These are phyloP conservation scores for Chrysemys picta DNA, from an alignment of 2,113 vertebrate genomes.

Conservation along the genomic window DNA sequence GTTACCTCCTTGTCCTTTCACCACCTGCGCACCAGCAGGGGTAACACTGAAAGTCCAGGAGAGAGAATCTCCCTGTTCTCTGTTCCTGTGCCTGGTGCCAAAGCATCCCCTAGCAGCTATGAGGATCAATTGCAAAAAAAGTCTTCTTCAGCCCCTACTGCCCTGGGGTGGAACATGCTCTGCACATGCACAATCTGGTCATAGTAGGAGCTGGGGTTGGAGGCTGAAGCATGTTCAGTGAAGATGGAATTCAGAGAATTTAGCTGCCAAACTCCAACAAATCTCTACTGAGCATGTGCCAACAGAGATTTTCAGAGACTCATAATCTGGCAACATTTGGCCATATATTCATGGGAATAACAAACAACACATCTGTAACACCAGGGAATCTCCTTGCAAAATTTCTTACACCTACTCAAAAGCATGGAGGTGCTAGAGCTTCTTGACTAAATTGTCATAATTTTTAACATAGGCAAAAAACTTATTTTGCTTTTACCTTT, in stretches of 20 bases:
- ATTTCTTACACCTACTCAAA: neutral
- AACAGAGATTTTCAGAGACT: conserved; percentile 27
- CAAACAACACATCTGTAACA: neutral
- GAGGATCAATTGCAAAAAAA: neutral
- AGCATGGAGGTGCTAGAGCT: too few species aligned
- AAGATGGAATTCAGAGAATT: conserved; percentile 45
- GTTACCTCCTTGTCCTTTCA: neutral
- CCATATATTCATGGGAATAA: neutral
- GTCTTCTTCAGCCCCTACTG: neutral
- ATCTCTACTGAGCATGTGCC: neutral
- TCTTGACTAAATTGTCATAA: too few species aligned
- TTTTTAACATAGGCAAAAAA: too few species aligned
- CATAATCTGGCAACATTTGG: neutral
- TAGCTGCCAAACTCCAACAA: neutral
- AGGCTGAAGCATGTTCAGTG: neutral
- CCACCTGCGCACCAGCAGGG: rapidly evolving
- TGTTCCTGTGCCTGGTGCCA: neutral
- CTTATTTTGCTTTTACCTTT: too few species aligned
- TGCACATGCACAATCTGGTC: neutral
- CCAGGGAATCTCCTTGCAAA: neutral
- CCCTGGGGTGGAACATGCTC: neutral
- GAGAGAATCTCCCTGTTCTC: neutral
- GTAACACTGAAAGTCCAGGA: neutral
- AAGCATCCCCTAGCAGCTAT: neutral
- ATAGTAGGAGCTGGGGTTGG: neutral